Conservation (phyloP, 2,797 vertebrate species). For the Malacoraja senta region DNA sequence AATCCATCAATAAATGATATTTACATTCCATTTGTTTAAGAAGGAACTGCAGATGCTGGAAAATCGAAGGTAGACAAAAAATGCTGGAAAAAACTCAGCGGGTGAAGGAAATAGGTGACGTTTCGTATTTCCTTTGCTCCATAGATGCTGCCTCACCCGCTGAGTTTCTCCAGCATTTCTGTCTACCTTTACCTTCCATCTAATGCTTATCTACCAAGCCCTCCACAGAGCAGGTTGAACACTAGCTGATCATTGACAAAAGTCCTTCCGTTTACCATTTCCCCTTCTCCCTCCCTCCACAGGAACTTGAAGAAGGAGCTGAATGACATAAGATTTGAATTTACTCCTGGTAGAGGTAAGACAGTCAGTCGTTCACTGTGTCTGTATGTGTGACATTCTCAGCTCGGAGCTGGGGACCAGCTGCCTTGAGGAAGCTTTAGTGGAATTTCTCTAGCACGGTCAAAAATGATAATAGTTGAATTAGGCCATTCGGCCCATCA, state of each 20-base stretch:
- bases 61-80: too few relatives aligned
- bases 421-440: not conserved
- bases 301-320: conserved; percentile 97
- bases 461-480: not conserved
- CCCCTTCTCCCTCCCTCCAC: not conserved
- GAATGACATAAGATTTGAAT: conserved; percentile 96
- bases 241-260: not conserved
- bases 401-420: not conserved
- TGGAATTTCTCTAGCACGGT: not conserved
- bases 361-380: not conserved
- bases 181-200: too few relatives aligned
- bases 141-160: too few relatives aligned
- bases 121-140: too few relatives aligned
- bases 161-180: too few relatives aligned
- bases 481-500: too few relatives aligned
- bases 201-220: too few relatives aligned
- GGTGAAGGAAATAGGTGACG: too few relatives aligned
- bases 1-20: not conserved
- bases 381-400: not conserved
- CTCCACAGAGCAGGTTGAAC: not conserved
- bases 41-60: too few relatives aligned
- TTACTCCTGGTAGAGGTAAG: conserved; percentile 92
- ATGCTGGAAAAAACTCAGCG: too few relatives aligned
- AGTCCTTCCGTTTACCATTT: not conserved
- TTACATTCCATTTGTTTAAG: not conserved